These are phyloP conservation scores for Julus scandinavius DNA, from an alignment of 2,888 invertebrate genomes.

Conservation along the genomic window DNA sequence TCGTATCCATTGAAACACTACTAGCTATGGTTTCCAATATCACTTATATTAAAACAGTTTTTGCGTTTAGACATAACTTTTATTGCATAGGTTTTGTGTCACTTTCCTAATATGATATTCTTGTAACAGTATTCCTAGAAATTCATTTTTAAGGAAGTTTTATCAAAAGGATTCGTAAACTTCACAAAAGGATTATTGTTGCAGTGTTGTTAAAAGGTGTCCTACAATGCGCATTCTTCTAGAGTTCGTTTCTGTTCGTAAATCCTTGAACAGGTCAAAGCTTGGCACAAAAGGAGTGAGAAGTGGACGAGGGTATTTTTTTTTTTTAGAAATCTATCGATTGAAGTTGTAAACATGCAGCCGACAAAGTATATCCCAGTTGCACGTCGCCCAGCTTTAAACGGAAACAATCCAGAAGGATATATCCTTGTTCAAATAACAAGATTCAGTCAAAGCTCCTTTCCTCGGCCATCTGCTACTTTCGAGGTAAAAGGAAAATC, in stretches of 20 bases:
- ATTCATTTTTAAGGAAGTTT: no score
- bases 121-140: no score
- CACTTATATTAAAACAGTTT: no score
- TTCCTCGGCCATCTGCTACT: conserved; percentile 22
- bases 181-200: neutral
- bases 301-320: conserved; percentile 30
- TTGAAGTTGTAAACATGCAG: conserved; percentile 32
- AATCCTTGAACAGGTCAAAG: conserved; percentile 36
- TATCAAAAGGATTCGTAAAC: neutral
- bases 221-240: neutral
- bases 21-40: no score
- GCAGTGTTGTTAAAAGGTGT: neutral
- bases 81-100: no score
- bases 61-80: no score
- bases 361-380: conserved; percentile 43
- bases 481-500: conserved; percentile 40
- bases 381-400: conserved; percentile 35
- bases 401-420: conserved; percentile 45
- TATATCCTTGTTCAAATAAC: conserved; percentile 45
- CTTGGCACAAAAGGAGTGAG: neutral
- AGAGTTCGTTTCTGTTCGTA: neutral
- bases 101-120: no score
- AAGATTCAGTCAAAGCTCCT: conserved; percentile 43
- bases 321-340: conserved; percentile 18
- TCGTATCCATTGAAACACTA: no score